Conservation (phyloP, 2,888 invertebrate species). For the Auanema freiburgensis region DNA sequence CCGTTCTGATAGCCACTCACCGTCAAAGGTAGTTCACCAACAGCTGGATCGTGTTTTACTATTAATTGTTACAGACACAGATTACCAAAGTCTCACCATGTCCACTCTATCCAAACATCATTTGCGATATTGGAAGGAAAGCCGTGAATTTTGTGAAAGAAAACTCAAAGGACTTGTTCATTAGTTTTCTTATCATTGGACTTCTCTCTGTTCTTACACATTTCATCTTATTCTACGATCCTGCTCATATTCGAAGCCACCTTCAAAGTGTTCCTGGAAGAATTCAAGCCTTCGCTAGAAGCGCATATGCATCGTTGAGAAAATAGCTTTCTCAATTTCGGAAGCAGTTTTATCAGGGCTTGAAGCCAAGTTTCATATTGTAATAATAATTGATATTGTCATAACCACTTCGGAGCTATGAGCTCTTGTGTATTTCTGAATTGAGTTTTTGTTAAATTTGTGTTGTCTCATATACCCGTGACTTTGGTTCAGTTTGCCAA, state of each 20-base stretch:
- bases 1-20: neutral
- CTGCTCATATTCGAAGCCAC: neutral
- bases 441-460: no score
- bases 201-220: neutral
- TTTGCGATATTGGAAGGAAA: neutral
- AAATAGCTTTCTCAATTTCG: neutral
- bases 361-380: no score
- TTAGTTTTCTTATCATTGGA: neutral
- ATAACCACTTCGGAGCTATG: no score
- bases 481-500: no score
- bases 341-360: no score
- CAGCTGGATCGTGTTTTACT: no score
- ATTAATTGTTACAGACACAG: no score
- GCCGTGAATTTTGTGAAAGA: neutral
- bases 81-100: neutral
- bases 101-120: neutral
- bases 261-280: neutral
- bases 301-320: neutral
- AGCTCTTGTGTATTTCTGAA: no score
- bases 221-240: conserved; percentile 1
- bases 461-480: no score
- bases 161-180: neutral
- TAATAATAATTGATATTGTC: no score
- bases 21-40: neutral
- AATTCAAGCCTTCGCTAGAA: neutral